Percentiles rank a stretch among this genome's conserved stretches.
These are phyloP conservation scores for Stegodyphus dumicola DNA, from an alignment of 1,140 invertebrate species.

Conservation along the genomic window DNA sequence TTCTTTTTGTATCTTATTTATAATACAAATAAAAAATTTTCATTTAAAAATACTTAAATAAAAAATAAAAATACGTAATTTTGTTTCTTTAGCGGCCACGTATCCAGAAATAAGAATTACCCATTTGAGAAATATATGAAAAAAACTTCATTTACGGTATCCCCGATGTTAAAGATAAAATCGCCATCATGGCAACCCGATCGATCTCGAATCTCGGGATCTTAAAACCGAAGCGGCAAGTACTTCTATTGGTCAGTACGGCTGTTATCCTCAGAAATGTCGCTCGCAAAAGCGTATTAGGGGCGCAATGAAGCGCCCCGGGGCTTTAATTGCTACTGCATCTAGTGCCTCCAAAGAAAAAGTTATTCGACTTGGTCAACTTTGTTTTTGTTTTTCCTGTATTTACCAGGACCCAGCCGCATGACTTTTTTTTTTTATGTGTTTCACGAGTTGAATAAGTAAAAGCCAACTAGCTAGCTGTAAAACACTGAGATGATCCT, in stretches of 20 bases:
- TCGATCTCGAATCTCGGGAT: constrained; percentile 47
- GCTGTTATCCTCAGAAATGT: constrained; percentile 55
- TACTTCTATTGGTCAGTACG: constrained; percentile 54
- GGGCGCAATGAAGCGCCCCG: constrained; percentile 54
- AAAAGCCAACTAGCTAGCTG: constrained; percentile 1
- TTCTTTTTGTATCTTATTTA: too few species aligned
- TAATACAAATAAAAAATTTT: too few species aligned
- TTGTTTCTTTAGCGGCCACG: too few species aligned
- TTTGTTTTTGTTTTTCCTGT: constrained; percentile 27
- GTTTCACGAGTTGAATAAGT: constrained; percentile 37
- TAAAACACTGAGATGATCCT: not conserved
- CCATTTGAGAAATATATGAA: too few species aligned
- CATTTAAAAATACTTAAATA: too few species aligned
- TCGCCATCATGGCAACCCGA: not conserved
- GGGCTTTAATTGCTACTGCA: constrained; percentile 52
- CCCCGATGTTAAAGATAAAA: constrained; percentile 25
- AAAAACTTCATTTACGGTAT: not conserved
- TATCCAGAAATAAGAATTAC: too few species aligned
- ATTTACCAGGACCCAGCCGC: not conserved
- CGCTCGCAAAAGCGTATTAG: constrained; percentile 57
- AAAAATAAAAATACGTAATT: too few species aligned
- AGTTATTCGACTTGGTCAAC: constrained; percentile 53
- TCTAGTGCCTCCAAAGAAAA: constrained; percentile 45
- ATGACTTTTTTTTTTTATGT: constrained; percentile 11
- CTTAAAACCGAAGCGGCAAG: constrained; percentile 60